Percentiles rank a stretch among this genome's conserved stretches.
Evolutionary conservation across 2,113 vertebrate genomes (phyloP).

Genomic region (Seriola dumerili): DNA sequence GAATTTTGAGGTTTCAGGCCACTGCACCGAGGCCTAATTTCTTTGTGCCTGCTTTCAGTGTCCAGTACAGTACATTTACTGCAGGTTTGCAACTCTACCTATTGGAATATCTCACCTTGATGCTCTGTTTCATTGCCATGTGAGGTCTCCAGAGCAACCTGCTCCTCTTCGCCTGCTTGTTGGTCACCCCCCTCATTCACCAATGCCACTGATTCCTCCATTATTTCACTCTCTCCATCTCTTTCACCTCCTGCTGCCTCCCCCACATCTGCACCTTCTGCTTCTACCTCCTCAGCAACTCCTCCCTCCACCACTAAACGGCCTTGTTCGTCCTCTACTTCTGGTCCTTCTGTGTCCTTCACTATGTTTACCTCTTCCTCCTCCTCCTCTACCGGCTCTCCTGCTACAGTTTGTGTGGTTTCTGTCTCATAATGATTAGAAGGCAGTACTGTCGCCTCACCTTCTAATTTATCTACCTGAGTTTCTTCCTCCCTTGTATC

Average conservation of each 20-base stretch:
- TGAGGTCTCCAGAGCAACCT: slow-evolving; percentile 36
- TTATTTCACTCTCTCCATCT: slow-evolving; percentile 6
- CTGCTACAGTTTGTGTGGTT: slow-evolving; percentile 36
- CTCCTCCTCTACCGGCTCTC: slow-evolving; percentile 32
- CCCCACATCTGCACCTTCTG: slow-evolving; percentile 5
- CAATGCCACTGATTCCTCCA: slow-evolving; percentile 36
- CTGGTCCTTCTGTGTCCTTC: slow-evolving; percentile 3
- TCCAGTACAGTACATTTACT: background rate
- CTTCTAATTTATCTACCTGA: slow-evolving; percentile 30
- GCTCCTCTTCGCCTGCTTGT: slow-evolving; percentile 46
- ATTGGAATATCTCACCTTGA: slow-evolving; percentile 68
- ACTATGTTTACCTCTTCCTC: slow-evolving; percentile 30
- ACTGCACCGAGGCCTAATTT: background rate
- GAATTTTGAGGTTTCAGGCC: background rate
- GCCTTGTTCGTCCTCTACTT: slow-evolving; percentile 31
- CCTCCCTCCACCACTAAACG: slow-evolving; percentile 42
- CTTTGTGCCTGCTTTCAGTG: slow-evolving; percentile 13
- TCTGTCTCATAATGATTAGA: slow-evolving; percentile 49
- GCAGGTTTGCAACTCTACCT: background rate
- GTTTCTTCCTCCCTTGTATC: slow-evolving; percentile 17
- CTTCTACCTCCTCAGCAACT: slow-evolving; percentile 10
- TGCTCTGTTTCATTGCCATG: slow-evolving; percentile 40
- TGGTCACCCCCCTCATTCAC: slow-evolving; percentile 42
- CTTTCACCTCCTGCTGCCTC: slow-evolving; percentile 17
- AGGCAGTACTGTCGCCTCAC: background rate